Percentiles rank a stretch among this genome's conserved stretches.
Conservation (phyloP, 2,888 invertebrate species). For the Sepioteuthis lessoniana region DNA sequence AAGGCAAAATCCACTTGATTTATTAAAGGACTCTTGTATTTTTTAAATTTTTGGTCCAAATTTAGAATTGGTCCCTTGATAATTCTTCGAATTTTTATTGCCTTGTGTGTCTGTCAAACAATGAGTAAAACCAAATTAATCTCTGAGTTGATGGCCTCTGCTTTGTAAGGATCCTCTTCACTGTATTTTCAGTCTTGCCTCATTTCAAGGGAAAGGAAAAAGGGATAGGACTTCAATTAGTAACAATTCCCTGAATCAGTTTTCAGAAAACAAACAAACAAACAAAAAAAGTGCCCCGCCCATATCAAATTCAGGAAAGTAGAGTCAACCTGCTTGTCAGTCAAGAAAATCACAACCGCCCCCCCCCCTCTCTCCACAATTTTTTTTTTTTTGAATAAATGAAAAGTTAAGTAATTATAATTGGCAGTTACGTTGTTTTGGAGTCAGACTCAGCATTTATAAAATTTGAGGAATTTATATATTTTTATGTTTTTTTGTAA, state of each 20-base stretch:
- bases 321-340: not conserved
- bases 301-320: not conserved
- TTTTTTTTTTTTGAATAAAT: no score
- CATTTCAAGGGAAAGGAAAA: not conserved
- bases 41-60: not conserved
- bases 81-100: not conserved
- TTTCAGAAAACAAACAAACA: not conserved
- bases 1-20: no score
- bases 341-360: not conserved
- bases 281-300: not conserved
- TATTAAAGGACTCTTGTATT: no score
- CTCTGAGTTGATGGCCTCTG: not conserved
- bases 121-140: not conserved
- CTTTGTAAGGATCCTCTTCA: not conserved
- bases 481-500: not conserved
- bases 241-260: not conserved
- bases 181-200: not conserved
- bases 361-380: no score
- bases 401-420: not conserved
- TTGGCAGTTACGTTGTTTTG: not conserved
- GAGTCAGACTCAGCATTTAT: not conserved
- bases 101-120: not conserved
- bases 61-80: not conserved
- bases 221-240: not conserved
- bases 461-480: not conserved